Conservation (phyloP, 2,888 invertebrate species). For the Phasia obesa region DNA sequence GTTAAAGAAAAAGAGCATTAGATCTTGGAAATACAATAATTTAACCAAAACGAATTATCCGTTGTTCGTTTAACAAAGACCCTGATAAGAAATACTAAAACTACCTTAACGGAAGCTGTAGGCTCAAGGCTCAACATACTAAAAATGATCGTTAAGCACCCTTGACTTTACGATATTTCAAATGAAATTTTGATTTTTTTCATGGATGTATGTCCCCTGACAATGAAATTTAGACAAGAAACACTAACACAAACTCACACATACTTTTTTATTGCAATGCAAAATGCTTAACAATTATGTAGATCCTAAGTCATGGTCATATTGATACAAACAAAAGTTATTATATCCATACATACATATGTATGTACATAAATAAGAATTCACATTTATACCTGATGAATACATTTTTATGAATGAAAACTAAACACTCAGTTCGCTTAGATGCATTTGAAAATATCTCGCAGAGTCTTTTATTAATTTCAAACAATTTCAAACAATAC, state of each 20-base stretch:
- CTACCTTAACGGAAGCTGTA: slow-evolving; percentile 61
- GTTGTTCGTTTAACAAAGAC: slow-evolving; percentile 38
- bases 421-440: slow-evolving; percentile 25
- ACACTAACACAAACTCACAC: not conserved
- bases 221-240: not conserved
- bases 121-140: slow-evolving; percentile 6
- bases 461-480: slow-evolving; percentile 65
- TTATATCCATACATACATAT: not conserved
- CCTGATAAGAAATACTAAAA: slow-evolving; percentile 7
- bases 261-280: not conserved
- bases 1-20: slow-evolving; percentile 32
- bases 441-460: slow-evolving; percentile 60
- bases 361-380: not conserved
- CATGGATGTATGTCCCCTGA: not conserved
- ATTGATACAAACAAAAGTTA: not conserved
- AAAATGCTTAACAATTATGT: too few species aligned
- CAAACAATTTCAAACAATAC: slow-evolving; percentile 64
- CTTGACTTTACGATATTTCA: slow-evolving; percentile 55
- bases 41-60: slow-evolving; percentile 55
- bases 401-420: slow-evolving; percentile 40
- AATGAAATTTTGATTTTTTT: slow-evolving; percentile 27
- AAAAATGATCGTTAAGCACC: slow-evolving; percentile 41
- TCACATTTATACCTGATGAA: slow-evolving; percentile 4
- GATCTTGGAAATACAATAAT: slow-evolving; percentile 42
- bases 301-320: not conserved